phyloP scores from a whole-genome alignment of 2,888 invertebrate genomes.

The Bursaphelenchus okinawaensis region DNA sequence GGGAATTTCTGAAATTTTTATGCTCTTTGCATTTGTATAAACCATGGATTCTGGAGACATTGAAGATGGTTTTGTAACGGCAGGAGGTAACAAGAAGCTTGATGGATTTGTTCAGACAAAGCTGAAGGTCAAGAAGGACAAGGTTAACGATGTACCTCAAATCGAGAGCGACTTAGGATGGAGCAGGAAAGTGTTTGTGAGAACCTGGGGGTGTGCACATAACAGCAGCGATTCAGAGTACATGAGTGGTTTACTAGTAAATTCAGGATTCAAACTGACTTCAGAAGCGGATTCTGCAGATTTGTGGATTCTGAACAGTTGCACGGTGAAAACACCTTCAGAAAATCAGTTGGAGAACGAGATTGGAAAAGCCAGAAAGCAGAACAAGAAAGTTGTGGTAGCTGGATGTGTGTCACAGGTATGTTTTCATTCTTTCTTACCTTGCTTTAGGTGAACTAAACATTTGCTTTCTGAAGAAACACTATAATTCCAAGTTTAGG shows the following conservation, averaged over 20 bases:
- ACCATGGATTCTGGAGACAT: slow-evolving; percentile 17
- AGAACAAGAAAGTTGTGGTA: slow-evolving; percentile 80
- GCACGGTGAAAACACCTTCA: slow-evolving; percentile 94
- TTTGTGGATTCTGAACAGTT: slow-evolving; percentile 83
- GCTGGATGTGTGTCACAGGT: slow-evolving; percentile 91
- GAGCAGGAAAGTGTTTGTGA: slow-evolving; percentile 14
- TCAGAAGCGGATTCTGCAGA: slow-evolving; percentile 77
- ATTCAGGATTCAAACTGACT: slow-evolving; percentile 50
- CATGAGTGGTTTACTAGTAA: slow-evolving; percentile 88
- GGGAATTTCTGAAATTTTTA: no score
- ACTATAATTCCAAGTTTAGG: slow-evolving; percentile 60
- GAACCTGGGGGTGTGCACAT: slow-evolving; percentile 73
- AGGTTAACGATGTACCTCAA: background rate
- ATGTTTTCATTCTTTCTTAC: slow-evolving; percentile 2
- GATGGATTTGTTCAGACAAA: slow-evolving; percentile 21
- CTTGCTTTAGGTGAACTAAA: background rate
- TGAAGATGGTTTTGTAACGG: slow-evolving; percentile 23
- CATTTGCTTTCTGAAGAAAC: no score
- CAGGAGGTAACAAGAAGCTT: background rate
- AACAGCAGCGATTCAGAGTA: slow-evolving; percentile 90
- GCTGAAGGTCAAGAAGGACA: slow-evolving; percentile 15
- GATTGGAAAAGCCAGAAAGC: slow-evolving; percentile 36
- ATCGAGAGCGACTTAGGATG: slow-evolving; percentile 8
- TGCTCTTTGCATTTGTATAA: no score
- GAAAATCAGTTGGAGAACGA: slow-evolving; percentile 63